Evolutionary conservation across 2,797 vertebrate species (phyloP).

Genomic region (Cynodonichthys magdalenae): DNA sequence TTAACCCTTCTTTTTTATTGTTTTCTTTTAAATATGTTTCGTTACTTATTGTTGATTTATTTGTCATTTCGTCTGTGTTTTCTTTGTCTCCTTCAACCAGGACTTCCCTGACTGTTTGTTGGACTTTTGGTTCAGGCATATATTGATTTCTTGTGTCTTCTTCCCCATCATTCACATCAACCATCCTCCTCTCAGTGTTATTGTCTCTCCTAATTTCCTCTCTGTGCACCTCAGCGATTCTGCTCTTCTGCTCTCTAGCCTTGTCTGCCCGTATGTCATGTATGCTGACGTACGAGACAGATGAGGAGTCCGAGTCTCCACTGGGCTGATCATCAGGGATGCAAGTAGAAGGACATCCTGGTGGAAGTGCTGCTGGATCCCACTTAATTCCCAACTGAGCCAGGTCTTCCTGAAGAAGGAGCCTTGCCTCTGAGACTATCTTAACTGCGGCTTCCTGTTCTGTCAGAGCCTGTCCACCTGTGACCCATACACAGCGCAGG

Average conservation of each 20-base stretch:
- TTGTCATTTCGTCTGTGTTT: not conserved
- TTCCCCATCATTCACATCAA: not conserved
- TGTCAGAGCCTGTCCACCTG: slow-evolving; percentile 87
- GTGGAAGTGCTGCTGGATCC: slow-evolving; percentile 76
- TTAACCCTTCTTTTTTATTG: not conserved
- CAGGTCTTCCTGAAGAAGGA: slow-evolving; percentile 91
- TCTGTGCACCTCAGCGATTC: not conserved
- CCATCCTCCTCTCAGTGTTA: not conserved
- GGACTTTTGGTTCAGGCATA: not conserved
- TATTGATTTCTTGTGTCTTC: slow-evolving; percentile 7
- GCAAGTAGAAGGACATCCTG: slow-evolving; percentile 22
- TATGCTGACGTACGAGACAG: slow-evolving; percentile 18
- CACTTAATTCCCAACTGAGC: slow-evolving; percentile 89
- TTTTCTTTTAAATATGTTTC: slow-evolving; percentile 12
- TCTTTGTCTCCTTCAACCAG: slow-evolving; percentile 15
- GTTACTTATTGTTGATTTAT: not conserved
- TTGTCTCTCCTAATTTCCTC: slow-evolving; percentile 3
- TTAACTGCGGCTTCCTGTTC: slow-evolving; percentile 88
- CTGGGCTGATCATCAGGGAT: slow-evolving; percentile 10
- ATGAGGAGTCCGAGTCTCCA: slow-evolving; percentile 21
- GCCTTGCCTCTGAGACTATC: slow-evolving; percentile 89
- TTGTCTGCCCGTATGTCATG: slow-evolving; percentile 15
- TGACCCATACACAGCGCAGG: slow-evolving; percentile 87
- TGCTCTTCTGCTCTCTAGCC: slow-evolving; percentile 4
- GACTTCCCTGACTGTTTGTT: not conserved